phyloP scores from a whole-genome alignment of 2,113 vertebrate species.

The Dromaius novaehollandiae region DNA sequence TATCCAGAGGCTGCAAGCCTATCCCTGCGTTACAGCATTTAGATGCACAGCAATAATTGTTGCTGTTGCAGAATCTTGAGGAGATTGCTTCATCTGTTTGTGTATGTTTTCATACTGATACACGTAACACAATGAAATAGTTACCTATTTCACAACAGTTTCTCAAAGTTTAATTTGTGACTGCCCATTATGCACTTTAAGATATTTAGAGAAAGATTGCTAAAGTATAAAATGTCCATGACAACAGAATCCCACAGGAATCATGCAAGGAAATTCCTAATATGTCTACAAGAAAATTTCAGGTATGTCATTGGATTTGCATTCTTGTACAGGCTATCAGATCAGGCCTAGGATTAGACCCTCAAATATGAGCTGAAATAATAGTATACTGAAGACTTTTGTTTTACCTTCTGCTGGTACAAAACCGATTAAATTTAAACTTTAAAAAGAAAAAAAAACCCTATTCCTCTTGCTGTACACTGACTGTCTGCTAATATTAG shows the following conservation, averaged over 20 bases:
- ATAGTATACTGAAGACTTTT: background rate
- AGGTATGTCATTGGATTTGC: background rate
- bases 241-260: conserved; percentile 9
- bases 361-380: background rate
- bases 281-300: background rate
- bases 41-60: background rate
- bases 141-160: background rate
- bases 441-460: background rate
- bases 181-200: background rate
- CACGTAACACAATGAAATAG: background rate
- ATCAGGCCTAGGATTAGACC: background rate
- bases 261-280: background rate
- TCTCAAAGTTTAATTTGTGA: background rate
- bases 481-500: background rate
- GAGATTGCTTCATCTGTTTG: background rate
- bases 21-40: background rate
- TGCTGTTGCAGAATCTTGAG: background rate
- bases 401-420: background rate
- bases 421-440: conserved; percentile 12
- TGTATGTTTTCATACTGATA: background rate
- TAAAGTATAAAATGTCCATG: background rate
- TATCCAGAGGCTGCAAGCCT: background rate
- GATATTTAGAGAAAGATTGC: background rate
- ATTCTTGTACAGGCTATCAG: background rate
- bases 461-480: background rate